Base-by-base conservation (phyloP, 2,113 vertebrate species). In the Lepisosteus oculatus region DNA sequence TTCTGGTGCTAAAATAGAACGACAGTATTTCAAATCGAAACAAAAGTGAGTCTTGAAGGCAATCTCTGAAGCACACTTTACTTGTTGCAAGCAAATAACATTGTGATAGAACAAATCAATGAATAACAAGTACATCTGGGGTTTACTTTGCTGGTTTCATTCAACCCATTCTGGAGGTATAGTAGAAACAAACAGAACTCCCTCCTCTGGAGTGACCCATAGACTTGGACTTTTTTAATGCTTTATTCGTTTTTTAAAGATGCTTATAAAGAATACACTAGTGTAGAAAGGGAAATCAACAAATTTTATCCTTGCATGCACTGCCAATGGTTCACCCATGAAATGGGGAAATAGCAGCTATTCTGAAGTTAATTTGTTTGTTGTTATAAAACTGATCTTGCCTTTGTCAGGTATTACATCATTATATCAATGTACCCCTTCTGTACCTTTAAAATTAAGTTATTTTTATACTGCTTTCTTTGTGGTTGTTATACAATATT, bases 61-160 rank as follows among this genome's bases (percentile, higher is more conserved):
- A 82, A 45, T 84, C 80, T 79, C 68, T 70, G 29, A 69, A 55
- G 47, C 51, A 61, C 55, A 54, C 83, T 80, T 80, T 75, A 74
- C 82, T 74, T 75, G 63, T 12, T 57, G 65, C 72, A 65, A 71
- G 72, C 62, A 84, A 79, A 82, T 78, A 74, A 44, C 55, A 51
- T 65, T 59, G 59, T 70, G 7, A 65, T 70, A 72, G 65, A 71
- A 74, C 74, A 83, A 55, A 63, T 70, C 75, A 17, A 71, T 85
- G 78, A 80, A 85, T 82, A 83, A 80, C 72, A 79, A 80, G 76
- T 67, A 8, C 77, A 67, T 59, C 11, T 43, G 55, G 55, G 74
- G 75, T 56, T 69, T 68, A 3, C 55, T 66, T 47, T 9, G 3
- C 15, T 11, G 43, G 55, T 47, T 54, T 8, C 54, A 47, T 17